These are phyloP conservation scores for Numenius phaeopus DNA, from an alignment of 2,797 vertebrate species.

Conservation along the genomic window DNA sequence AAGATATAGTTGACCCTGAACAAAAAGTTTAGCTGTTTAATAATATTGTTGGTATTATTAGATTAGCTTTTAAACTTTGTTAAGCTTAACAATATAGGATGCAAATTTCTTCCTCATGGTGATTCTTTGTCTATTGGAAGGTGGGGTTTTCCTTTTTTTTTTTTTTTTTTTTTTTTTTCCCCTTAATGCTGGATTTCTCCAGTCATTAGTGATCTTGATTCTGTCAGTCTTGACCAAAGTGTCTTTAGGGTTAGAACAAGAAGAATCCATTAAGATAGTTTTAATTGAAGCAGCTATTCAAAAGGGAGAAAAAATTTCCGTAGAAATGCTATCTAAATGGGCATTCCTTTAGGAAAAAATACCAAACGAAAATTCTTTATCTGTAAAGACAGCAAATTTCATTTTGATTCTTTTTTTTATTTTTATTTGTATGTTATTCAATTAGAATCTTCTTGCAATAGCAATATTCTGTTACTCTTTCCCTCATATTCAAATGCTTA, in stretches of 20 bases:
- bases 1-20: constrained; percentile 38
- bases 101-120: background rate
- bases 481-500: background rate
- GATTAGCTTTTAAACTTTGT: constrained; percentile 25
- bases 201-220: background rate
- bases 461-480: background rate
- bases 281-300: background rate
- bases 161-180: background rate
- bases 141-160: background rate
- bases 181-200: background rate
- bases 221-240: background rate
- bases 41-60: background rate
- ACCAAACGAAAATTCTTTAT: background rate
- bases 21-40: constrained; percentile 59
- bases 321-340: background rate
- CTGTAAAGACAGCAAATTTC: background rate
- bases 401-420: background rate
- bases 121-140: background rate
- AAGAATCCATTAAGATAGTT: background rate
- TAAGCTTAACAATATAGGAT: background rate
- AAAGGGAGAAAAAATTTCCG: background rate
- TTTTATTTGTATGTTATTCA: background rate
- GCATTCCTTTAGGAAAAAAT: background rate
- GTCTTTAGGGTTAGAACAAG: background rate
- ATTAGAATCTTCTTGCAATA: background rate